Conservation (phyloP, 2,113 vertebrate genomes). For the Helogale parvula region DNA sequence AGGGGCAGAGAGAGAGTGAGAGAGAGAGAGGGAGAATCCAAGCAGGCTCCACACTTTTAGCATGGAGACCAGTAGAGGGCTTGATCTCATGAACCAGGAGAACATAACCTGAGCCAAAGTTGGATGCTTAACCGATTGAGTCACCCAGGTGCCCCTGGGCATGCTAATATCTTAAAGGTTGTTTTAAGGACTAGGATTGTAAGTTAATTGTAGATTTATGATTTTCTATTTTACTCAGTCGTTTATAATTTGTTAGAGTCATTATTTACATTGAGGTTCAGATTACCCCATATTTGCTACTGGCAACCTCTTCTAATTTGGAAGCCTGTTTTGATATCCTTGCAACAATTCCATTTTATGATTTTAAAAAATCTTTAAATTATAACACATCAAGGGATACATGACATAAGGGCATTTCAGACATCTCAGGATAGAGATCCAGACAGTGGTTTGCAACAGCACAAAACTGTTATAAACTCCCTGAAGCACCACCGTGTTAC, state of each 20-base stretch:
- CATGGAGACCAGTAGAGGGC: too few species aligned
- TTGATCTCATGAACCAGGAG: too few species aligned
- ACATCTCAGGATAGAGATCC: neutral
- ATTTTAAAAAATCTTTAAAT: neutral
- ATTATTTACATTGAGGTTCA: neutral
- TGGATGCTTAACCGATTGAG: too few species aligned
- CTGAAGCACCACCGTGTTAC: neutral
- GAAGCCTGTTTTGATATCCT: neutral
- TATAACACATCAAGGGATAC: neutral
- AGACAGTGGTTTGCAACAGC: neutral
- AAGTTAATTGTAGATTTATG: neutral
- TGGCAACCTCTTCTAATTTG: neutral
- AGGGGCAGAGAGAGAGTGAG: too few species aligned
- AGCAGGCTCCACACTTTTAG: too few species aligned
- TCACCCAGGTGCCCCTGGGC: neutral
- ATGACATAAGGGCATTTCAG: neutral
- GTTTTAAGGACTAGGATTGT: neutral
- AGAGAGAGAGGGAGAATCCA: too few species aligned
- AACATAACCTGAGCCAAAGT: too few species aligned
- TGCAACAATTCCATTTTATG: neutral
- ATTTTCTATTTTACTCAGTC: neutral
- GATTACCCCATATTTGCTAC: neutral
- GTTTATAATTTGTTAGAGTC: neutral
- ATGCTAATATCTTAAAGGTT: neutral
- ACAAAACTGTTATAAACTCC: conserved; percentile 7